A percentile compares a stretch with the other conserved stretches of the same genome.
These are phyloP conservation scores for Sarcophaga peregrina DNA, from an alignment of 1,140 invertebrate genomes.

Conservation along the genomic window DNA sequence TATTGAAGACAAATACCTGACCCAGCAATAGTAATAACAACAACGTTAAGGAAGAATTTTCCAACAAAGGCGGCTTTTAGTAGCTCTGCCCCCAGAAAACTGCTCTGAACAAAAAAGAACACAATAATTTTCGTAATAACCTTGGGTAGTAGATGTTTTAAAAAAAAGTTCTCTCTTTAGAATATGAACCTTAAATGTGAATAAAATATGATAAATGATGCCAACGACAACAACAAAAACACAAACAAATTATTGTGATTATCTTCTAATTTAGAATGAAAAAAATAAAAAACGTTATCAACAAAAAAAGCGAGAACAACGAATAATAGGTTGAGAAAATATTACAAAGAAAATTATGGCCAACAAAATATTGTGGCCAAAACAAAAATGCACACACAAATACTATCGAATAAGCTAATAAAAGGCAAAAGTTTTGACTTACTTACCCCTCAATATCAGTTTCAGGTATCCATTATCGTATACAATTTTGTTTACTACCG, in stretches of 20 bases:
- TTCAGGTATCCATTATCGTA: too few species aligned
- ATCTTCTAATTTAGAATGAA: slow-evolving; percentile 1
- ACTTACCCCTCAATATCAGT: neutral
- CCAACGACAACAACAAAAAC: neutral
- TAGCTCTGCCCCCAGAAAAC: neutral
- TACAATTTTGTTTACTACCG: too few species aligned
- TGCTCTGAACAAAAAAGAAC: too few species aligned
- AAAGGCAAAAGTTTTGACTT: neutral
- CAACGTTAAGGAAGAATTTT: neutral
- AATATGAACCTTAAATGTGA: neutral
- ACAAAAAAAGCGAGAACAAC: too few species aligned
- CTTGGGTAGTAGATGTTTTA: neutral
- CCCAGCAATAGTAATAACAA: neutral
- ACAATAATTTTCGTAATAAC: neutral
- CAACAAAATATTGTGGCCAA: neutral
- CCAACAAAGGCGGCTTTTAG: neutral
- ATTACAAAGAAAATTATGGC: neutral
- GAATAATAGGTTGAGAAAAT: neutral
- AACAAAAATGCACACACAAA: too few species aligned
- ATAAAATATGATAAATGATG: slow-evolving; percentile 18
- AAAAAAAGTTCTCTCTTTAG: slow-evolving; percentile 2
- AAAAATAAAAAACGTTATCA: neutral
- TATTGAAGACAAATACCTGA: too few species aligned
- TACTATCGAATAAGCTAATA: too few species aligned
- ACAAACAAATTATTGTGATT: slow-evolving; percentile 9